Conservation (phyloP, 2,797 vertebrate species). For the Staurois parvus region DNA sequence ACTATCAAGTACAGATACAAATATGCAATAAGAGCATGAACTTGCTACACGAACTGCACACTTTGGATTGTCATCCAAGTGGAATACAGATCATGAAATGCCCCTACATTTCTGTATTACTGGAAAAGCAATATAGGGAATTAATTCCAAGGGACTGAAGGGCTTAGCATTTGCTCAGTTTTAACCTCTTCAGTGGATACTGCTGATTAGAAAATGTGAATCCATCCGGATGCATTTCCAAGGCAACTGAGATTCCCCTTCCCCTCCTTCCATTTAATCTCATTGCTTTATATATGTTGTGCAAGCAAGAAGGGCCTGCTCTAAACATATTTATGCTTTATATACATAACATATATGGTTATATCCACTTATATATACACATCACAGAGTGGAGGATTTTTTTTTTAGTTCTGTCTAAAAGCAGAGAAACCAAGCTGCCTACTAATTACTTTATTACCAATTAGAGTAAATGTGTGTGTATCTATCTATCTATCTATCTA, state of each 20-base stretch:
- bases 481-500: too few relatives aligned
- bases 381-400: not conserved
- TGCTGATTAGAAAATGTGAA: slow-evolving; percentile 9
- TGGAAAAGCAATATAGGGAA: slow-evolving; percentile 21
- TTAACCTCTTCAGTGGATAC: slow-evolving; percentile 16
- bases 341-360: not conserved
- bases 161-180: slow-evolving; percentile 2
- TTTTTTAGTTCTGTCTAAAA: not conserved
- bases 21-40: not conserved
- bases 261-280: not conserved
- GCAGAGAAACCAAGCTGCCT: too few relatives aligned
- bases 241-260: slow-evolving; percentile 1
- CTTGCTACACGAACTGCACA: not conserved
- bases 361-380: not conserved
- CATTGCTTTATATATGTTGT: not conserved
- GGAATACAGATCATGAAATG: not conserved
- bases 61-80: not conserved
- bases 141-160: slow-evolving; percentile 10
- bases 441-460: too few relatives aligned
- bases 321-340: not conserved
- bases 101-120: slow-evolving; percentile 1
- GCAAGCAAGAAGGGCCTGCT: not conserved
- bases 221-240: not conserved
- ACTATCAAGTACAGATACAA: not conserved
- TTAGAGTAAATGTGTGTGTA: too few relatives aligned